Conservation (phyloP, 1,140 invertebrate species). For the Mactra quadrangularis region DNA sequence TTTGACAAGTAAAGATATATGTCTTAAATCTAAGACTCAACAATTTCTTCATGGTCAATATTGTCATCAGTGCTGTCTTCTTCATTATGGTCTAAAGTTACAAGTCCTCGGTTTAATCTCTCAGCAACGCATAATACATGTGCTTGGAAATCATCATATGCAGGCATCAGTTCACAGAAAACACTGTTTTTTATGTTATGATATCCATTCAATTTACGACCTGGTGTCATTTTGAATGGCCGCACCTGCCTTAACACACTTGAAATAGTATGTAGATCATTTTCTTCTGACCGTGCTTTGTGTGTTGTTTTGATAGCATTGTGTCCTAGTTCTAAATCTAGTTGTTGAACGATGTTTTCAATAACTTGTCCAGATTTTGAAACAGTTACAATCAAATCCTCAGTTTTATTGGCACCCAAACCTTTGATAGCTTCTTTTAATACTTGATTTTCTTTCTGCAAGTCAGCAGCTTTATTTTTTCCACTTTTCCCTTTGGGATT, state of each 20-base stretch:
- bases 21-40: too few relatives aligned
- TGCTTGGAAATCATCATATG: too few relatives aligned
- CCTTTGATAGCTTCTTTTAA: constrained; percentile 52
- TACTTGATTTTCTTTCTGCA: constrained; percentile 63
- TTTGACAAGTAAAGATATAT: too few relatives aligned
- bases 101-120: too few relatives aligned
- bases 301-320: constrained; percentile 31
- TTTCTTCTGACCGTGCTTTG: constrained; percentile 36
- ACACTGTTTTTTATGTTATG: too few relatives aligned
- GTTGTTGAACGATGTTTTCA: constrained; percentile 16
- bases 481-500: constrained; percentile 37
- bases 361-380: constrained; percentile 60
- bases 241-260: background rate
- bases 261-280: constrained; percentile 24
- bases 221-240: background rate
- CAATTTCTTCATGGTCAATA: too few relatives aligned
- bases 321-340: constrained; percentile 1
- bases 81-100: too few relatives aligned
- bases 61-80: too few relatives aligned
- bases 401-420: constrained; percentile 50
- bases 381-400: constrained; percentile 44
- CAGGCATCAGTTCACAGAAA: too few relatives aligned
- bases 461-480: constrained; percentile 63
- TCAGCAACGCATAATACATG: too few relatives aligned
- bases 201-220: background rate